Evolutionary conservation across 2,888 invertebrate species (phyloP), one percentile per base, ranked within the genome.

Genomic region (Brachycybe producta): DNA sequence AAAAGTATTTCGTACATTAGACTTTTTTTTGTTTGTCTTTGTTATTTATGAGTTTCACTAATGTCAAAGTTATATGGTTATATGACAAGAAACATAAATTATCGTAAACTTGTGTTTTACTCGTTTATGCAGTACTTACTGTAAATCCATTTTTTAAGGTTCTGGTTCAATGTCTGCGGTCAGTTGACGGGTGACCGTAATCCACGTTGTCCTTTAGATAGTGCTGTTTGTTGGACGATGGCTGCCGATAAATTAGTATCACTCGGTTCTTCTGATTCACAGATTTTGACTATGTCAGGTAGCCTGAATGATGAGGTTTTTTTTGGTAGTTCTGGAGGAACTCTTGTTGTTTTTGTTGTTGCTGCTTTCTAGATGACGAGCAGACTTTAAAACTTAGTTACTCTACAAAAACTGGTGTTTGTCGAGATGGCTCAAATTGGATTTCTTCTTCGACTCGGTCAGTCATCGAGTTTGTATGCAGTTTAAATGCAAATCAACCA

Each of bases 81-180:
- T n/a, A n/a, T n/a, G n/a, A n/a, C n/a, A n/a, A n/a, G n/a, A n/a
- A 11, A 32, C n/a, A 32, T 11, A 32, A 11, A 32, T 32, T 32
- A 32, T 32, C n/a, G 11, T n/a, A 27, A 17, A 21, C 13, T 41
- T 40, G 26, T 5, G 21, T 13, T 23, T 26, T 41, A 11, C 4
- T 41, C 17, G 23, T 23, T 2, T 5, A 41, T 2, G 21, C 26
- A 26, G 11, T 26, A 41, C 11, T n/a, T n/a, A n/a, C n/a, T n/a
- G n/a, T n/a, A n/a, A n/a, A n/a, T n/a, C n/a, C n/a, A n/a, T n/a
- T n/a, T 11, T 32, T 32, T 26, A 11, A 42, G 42, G 42, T 42
- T 42, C 17, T 42, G 42, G 42, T n/a, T 42, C n/a, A 42, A 42
- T 28, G 15, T 42, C 13, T 42, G 42, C 15, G 28, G 28, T 17